Base-by-base conservation (phyloP, 2,113 vertebrate genomes). In the Ceratotherium simum region DNA sequence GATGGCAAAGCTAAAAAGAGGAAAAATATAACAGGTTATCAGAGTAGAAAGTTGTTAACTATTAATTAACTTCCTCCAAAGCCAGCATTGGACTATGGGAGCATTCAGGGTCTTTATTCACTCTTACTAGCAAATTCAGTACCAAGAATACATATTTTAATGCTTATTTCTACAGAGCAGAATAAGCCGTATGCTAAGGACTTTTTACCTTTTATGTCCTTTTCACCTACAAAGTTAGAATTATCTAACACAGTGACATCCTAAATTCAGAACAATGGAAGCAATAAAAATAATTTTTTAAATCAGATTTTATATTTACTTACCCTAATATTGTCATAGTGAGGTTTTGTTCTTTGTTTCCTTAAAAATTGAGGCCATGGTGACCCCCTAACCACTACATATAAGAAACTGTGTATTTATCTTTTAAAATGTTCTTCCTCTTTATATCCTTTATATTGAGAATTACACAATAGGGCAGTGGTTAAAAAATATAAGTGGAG, bases 51-150 rank as follows among this genome's bases (percentile, higher is more conserved):
- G 9, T 12, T 84, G 2, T 80, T 80, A 95, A 58, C 51, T 8
- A 62, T 91, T 92, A 91, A 33, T 87, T 91, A 90, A 17, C 42
- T 96, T 93, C 69, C 14, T 94, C 62, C 42, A 58, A 83, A 76
- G 48, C 56, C n/a, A 81, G 27, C 54, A 7, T 69, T 0, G 0
- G 70, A 70, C 72, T 95, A 9, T 46, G 46, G 29, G 20, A 39
- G n/a, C 12, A 56, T 3, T 90, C 6, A 39, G 4, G 29, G 20
- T 60, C 21, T 95, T 96, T 90, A 75, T 42, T 94, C 3, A 75
- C 70, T 39, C 9, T 90, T 90, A 36, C 10, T 6, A 92, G 78
- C 5, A 78, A 33, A 62, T 70, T 48, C 0, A 7, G 42, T 21
- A 82, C n/a, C 11, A 39, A 69, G 13, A 75, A 75, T 16, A 33